phyloP scores from a whole-genome alignment of 2,113 vertebrate species.

The Syngnathus typhle region DNA sequence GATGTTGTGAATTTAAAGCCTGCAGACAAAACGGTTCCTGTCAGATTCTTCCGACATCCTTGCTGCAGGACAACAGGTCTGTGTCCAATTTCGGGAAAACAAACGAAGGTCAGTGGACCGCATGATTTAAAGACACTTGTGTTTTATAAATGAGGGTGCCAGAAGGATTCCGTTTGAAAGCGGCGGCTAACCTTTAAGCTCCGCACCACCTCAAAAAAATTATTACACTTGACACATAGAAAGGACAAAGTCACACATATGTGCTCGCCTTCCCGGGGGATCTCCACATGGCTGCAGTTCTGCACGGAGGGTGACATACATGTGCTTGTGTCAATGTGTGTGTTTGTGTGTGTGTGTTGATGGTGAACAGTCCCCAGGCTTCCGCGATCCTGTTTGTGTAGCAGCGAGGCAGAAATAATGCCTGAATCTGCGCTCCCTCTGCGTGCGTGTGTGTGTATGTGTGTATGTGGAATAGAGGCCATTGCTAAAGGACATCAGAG shows the following conservation, averaged over 20 bases:
- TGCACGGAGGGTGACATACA: constrained; percentile 32
- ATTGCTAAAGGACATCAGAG: constrained; percentile 50
- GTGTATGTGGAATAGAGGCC: constrained; percentile 33
- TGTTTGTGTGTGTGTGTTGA: constrained; percentile 12
- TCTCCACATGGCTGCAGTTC: constrained; percentile 42
- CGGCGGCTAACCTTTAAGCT: constrained; percentile 34
- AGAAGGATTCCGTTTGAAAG: constrained; percentile 17
- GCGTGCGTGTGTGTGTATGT: constrained; percentile 35
- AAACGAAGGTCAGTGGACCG: constrained; percentile 27
- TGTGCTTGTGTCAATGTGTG: constrained; percentile 14
- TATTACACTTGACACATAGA: constrained; percentile 27
- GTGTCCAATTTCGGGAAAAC: constrained; percentile 14
- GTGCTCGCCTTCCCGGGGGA: constrained; percentile 46
- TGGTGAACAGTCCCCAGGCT: constrained; percentile 50
- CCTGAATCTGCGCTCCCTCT: constrained; percentile 60
- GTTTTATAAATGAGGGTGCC: constrained; percentile 17
- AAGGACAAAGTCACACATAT: constrained; percentile 50
- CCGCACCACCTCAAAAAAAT: not conserved
- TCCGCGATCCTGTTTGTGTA: constrained; percentile 60
- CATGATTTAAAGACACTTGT: constrained; percentile 19
- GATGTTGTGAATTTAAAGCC: constrained; percentile 9
- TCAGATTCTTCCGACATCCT: not conserved
- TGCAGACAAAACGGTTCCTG: not conserved
- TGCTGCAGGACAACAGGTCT: constrained; percentile 25
- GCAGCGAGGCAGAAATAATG: constrained; percentile 62